Base-by-base conservation (phyloP, 2,797 vertebrate species). In the Hyperoplus immaculatus region DNA sequence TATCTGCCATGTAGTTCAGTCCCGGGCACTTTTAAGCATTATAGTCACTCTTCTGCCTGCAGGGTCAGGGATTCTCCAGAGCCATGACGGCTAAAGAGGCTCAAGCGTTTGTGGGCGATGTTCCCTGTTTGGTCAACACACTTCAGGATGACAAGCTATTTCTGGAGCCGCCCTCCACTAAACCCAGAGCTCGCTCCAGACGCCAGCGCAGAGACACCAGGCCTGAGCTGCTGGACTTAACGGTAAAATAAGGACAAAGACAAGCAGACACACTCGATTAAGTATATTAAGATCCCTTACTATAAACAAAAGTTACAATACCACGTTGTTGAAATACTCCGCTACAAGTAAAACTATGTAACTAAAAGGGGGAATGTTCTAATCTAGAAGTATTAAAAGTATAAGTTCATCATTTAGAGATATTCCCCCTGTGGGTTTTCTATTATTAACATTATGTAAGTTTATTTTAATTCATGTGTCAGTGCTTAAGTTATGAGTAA, bases 81-180 rank as follows among this genome's bases (percentile, higher is more conserved):
- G 98, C 98, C 0, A 99, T 99, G 98, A 98, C 98, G 0, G 95
- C 97, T 43, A 95, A 95, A 0, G 98, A 99, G 92, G 98, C 97
- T 0, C 92, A 97, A 85, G 98, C 97, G 0, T 99, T 96, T 58
- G 96, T 99, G 85, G 98, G 98, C 0, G 96, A 97, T 0, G 97
- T 97, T 54, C 82, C 92, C 59, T 99, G 97, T 87, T 57, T 88
- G 74, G 98, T 99, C 90, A 99, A 96, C 93, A 98, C 96, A 0
- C 95, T 99, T 4, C 97, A 97, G 2, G 96, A 98, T 68, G 97
- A 97, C 0, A 97, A 98, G 86, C 93, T 99, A 36, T 99, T 98
- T 77, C 96, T 99, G 65, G 97, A 97, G 61, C 96, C 98, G 0
- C 98, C 98, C 0, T 94, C 96, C 87, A 96, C 95, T 14, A 92